A percentile compares a stretch with the other conserved stretches of the same genome.
Evolutionary conservation across 1,140 invertebrate genomes (phyloP).

Genomic region (Heliothis subflexa): DNA sequence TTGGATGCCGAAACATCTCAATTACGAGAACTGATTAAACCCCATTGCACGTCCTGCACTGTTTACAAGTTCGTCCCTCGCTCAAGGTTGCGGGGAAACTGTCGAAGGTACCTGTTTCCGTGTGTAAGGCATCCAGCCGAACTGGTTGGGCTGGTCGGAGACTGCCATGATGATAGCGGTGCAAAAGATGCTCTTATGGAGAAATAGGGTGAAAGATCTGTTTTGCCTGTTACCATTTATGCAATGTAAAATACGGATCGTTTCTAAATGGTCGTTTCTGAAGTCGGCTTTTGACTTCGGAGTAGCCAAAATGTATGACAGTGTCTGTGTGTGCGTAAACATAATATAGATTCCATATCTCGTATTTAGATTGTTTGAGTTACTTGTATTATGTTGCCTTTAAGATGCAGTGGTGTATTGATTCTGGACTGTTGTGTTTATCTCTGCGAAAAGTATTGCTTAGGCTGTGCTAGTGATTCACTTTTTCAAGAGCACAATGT

Average conservation of each 20-base stretch:
- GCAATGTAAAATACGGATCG: not conserved
- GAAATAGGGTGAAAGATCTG: not conserved
- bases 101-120: constrained; percentile 40
- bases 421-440: no score
- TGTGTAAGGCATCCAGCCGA: constrained; percentile 33
- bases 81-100: constrained; percentile 42
- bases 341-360: no score
- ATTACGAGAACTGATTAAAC: not conserved
- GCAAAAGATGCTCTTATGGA: not conserved
- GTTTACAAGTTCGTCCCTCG: constrained; percentile 13
- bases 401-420: no score
- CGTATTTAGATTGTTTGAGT: no score
- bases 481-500: no score
- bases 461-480: no score
- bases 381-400: no score
- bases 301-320: no score
- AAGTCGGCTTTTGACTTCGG: not conserved
- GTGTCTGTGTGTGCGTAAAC: not conserved
- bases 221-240: not conserved
- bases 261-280: not conserved
- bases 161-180: not conserved
- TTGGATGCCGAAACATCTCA: not conserved
- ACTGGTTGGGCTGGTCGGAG: not conserved
- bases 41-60: not conserved
- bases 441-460: no score